A percentile compares a stretch with the other conserved stretches of the same genome.
Evolutionary conservation across 2,888 invertebrate genomes (phyloP).

Genomic region (Drosophila acutilabella): DNA sequence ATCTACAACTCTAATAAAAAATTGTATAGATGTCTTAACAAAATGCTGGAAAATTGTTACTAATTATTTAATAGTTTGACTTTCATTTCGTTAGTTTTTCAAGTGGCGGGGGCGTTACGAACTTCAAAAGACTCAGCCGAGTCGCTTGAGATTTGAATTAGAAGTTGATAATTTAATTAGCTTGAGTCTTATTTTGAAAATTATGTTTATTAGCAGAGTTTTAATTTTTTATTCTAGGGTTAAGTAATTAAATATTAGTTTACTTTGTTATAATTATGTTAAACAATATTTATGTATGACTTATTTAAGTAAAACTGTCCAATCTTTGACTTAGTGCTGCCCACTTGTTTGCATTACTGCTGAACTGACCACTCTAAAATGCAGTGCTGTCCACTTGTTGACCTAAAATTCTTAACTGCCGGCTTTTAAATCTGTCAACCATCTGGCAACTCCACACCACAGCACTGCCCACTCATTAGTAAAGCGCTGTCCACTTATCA

Average conservation of each 20-base stretch:
- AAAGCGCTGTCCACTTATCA: slow-evolving; percentile 10
- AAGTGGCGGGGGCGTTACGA: neutral
- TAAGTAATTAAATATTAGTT: neutral
- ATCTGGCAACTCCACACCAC: neutral
- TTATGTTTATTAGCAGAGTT: neutral
- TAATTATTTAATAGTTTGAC: slow-evolving; percentile 16
- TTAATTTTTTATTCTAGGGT: no score
- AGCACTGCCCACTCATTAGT: slow-evolving; percentile 2
- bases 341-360: neutral
- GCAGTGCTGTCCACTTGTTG: neutral
- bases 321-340: neutral
- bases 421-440: no score
- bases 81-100: slow-evolving; percentile 27
- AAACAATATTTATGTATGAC: no score
- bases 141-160: neutral
- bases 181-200: no score
- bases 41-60: slow-evolving; percentile 13
- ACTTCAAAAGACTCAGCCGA: neutral
- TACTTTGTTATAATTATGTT: no score
- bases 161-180: no score
- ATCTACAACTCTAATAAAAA: slow-evolving; percentile 15
- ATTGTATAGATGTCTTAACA: neutral
- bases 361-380: neutral
- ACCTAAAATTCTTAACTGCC: no score
- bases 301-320: no score